Conservation (phyloP, 2,797 vertebrate species). For the Lacerta bilineata region DNA sequence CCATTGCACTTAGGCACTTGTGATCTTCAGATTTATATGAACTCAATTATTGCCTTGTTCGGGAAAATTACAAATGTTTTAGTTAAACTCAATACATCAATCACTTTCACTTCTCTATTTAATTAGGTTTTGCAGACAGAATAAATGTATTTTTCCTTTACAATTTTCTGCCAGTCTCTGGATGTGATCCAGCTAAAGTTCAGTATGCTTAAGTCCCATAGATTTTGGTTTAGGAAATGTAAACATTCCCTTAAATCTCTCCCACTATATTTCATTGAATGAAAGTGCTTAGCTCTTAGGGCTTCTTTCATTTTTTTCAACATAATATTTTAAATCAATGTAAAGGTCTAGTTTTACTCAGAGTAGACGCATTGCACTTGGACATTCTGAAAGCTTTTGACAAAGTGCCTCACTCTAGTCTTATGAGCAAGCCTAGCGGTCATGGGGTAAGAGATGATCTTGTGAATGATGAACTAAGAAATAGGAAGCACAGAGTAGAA, state of each 20-base stretch:
- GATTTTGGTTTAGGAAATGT: not conserved
- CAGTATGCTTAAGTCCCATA: not conserved
- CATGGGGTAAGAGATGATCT: no score
- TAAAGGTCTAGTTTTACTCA: no score
- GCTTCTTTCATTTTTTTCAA: slow-evolving; percentile 7
- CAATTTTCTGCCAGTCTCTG: not conserved
- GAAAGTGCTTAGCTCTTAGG: not conserved
- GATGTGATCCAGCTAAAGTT: not conserved
- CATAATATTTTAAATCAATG: no score
- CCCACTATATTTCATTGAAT: not conserved
- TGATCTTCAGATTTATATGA: slow-evolving; percentile 67
- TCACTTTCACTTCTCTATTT: slow-evolving; percentile 48
- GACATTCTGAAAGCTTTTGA: no score
- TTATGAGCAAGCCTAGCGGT: no score
- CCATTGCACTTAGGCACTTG: slow-evolving; percentile 57
- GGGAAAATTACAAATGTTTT: slow-evolving; percentile 68
- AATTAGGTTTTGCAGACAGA: slow-evolving; percentile 13
- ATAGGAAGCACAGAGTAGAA: no score
- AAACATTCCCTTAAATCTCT: not conserved
- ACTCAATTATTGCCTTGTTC: slow-evolving; percentile 67
- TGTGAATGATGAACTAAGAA: no score
- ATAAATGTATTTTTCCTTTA: slow-evolving; percentile 47
- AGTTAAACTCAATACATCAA: slow-evolving; percentile 61
- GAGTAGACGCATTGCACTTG: no score
- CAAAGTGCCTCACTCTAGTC: no score